These are phyloP conservation scores for Arizona elegans DNA, from an alignment of 2,113 vertebrate genomes.

Conservation along the genomic window DNA sequence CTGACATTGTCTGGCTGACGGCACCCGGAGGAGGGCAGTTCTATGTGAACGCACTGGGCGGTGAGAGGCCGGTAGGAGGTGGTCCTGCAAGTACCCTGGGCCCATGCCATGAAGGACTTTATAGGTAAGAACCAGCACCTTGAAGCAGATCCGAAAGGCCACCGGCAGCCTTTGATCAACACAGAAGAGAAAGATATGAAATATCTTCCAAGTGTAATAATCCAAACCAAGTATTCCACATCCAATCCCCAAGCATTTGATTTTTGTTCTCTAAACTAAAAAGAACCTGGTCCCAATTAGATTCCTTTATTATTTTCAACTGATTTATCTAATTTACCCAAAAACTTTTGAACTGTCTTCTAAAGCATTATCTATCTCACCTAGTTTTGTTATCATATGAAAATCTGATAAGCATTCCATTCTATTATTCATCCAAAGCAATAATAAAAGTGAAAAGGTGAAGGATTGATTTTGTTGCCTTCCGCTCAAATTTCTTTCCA, in stretches of 20 bases:
- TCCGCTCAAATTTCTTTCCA: not conserved
- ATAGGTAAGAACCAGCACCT: too few relatives aligned
- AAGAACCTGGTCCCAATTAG: not conserved
- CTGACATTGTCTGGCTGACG: too few relatives aligned
- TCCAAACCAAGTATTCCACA: not conserved
- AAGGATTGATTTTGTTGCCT: not conserved
- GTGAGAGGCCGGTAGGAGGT: too few relatives aligned
- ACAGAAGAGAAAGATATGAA: not conserved
- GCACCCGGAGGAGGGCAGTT: too few relatives aligned
- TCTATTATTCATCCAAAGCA: not conserved
- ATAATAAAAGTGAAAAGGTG: not conserved
- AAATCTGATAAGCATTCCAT: not conserved
- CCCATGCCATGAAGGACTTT: too few relatives aligned
- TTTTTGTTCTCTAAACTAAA: not conserved
- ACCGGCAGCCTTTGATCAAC: not conserved
- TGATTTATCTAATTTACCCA: not conserved
- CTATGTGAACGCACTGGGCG: too few relatives aligned
- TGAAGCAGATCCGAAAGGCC: too few relatives aligned
- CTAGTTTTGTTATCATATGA: not conserved
- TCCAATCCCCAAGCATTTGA: not conserved
- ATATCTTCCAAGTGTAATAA: not conserved
- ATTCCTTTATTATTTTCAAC: not conserved
- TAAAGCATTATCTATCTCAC: not conserved
- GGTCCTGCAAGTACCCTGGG: too few relatives aligned
- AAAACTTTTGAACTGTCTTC: not conserved